Percentiles rank a stretch among this genome's conserved stretches.
These are phyloP conservation scores for Drosophila ustulata DNA, from an alignment of 2,888 invertebrate genomes.

Conservation along the genomic window DNA sequence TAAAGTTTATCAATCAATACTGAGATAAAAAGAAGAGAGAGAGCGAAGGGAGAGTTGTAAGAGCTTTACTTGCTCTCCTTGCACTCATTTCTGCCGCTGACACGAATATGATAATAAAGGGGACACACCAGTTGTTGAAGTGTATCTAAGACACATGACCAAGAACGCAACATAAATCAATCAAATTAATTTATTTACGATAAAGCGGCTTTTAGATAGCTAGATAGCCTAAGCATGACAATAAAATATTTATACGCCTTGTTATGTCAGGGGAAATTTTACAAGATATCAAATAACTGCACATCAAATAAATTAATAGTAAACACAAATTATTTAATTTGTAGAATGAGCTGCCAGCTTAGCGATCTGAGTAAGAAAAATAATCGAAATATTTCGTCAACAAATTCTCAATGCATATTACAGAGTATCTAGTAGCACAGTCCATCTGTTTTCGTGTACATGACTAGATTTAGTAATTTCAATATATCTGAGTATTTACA, in stretches of 20 bases:
- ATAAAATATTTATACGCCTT: background rate
- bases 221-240: background rate
- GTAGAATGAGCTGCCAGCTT: background rate
- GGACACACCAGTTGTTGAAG: background rate
- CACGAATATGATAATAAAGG: background rate
- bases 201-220: background rate
- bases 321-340: no score
- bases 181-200: slow-evolving; percentile 7
- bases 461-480: background rate
- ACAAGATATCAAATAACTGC: background rate
- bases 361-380: background rate
- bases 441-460: background rate
- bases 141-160: slow-evolving; percentile 6
- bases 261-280: background rate
- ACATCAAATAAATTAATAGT: background rate
- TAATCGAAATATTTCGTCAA: background rate
- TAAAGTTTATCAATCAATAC: background rate
- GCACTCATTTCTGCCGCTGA: background rate
- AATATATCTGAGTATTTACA: background rate
- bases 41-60: no score
- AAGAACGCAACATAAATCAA: slow-evolving; percentile 12
- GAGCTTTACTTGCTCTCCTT: background rate
- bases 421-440: background rate
- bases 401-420: background rate
- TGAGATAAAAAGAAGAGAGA: background rate